phyloP scores from a whole-genome alignment of 2,888 invertebrate species.

The Dryococelus australis region DNA sequence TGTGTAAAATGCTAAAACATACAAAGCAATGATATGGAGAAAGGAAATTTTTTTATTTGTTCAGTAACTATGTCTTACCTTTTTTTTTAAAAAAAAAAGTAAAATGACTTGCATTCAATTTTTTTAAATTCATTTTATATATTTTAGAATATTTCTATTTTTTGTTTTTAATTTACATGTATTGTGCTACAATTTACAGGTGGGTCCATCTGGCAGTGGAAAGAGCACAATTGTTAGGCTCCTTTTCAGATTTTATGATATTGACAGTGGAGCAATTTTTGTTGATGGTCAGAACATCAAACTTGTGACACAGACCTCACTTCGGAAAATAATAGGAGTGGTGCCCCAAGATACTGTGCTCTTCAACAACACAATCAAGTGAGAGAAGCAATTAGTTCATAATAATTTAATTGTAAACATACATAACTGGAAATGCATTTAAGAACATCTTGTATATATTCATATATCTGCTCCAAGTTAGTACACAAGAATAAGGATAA shows the following conservation, averaged over 20 bases:
- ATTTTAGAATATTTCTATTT: not conserved
- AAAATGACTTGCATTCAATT: no score
- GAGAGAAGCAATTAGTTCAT: slow-evolving; percentile 47
- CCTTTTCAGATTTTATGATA: slow-evolving; percentile 96
- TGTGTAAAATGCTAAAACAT: no score
- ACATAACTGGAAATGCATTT: no score
- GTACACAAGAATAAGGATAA: no score
- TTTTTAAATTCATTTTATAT: no score
- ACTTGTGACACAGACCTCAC: slow-evolving; percentile 82
- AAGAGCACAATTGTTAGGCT: slow-evolving; percentile 96
- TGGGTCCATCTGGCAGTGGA: slow-evolving; percentile 90
- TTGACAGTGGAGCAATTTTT: slow-evolving; percentile 82
- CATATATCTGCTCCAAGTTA: no score
- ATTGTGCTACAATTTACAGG: slow-evolving; percentile 59
- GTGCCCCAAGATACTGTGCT: slow-evolving; percentile 98
- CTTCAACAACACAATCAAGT: slow-evolving; percentile 91
- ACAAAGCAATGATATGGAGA: no score
- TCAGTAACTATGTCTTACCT: no score
- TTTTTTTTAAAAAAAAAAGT: no score
- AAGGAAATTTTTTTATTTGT: no score
- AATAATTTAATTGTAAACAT: not conserved
- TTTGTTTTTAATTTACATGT: not conserved
- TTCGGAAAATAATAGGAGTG: slow-evolving; percentile 87
- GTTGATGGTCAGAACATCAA: slow-evolving; percentile 92
- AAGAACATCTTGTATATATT: no score